Evolutionary conservation across 2,888 invertebrate genomes (phyloP).

Genomic region (Laothoe populi): DNA sequence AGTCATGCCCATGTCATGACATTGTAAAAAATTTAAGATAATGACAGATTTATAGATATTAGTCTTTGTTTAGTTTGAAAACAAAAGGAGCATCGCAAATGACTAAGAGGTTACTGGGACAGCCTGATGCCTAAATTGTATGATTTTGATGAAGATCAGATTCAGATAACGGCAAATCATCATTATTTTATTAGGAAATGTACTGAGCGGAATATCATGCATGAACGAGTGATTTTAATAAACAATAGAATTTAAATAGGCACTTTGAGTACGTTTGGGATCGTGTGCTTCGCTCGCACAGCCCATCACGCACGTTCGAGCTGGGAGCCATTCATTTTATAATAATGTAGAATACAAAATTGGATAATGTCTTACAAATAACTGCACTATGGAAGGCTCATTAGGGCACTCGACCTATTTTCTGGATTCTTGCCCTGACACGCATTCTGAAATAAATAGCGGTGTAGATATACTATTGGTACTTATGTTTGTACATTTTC

Average conservation of each 20-base stretch:
- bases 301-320: slow-evolving; percentile 57
- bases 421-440: slow-evolving; percentile 34
- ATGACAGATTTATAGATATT: slow-evolving; percentile 45
- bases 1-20: slow-evolving; percentile 47
- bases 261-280: slow-evolving; percentile 31
- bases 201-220: slow-evolving; percentile 32
- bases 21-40: slow-evolving; percentile 38
- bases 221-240: slow-evolving; percentile 37
- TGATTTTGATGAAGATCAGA: slow-evolving; percentile 47
- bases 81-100: slow-evolving; percentile 57
- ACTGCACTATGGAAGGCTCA: slow-evolving; percentile 47
- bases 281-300: slow-evolving; percentile 61
- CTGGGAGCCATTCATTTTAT: slow-evolving; percentile 57
- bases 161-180: slow-evolving; percentile 62
- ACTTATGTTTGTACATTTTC: not conserved
- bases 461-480: not conserved
- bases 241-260: slow-evolving; percentile 46
- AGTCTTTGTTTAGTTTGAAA: slow-evolving; percentile 50
- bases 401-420: slow-evolving; percentile 59
- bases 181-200: slow-evolving; percentile 47
- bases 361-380: slow-evolving; percentile 70
- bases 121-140: slow-evolving; percentile 45
- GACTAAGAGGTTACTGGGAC: slow-evolving; percentile 65
- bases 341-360: slow-evolving; percentile 68
- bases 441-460: slow-evolving; percentile 3